Percentiles rank a stretch among this genome's conserved stretches.
These are phyloP conservation scores for Cyphomyrus discorhynchus DNA, from an alignment of 2,113 vertebrate genomes.

Conservation along the genomic window DNA sequence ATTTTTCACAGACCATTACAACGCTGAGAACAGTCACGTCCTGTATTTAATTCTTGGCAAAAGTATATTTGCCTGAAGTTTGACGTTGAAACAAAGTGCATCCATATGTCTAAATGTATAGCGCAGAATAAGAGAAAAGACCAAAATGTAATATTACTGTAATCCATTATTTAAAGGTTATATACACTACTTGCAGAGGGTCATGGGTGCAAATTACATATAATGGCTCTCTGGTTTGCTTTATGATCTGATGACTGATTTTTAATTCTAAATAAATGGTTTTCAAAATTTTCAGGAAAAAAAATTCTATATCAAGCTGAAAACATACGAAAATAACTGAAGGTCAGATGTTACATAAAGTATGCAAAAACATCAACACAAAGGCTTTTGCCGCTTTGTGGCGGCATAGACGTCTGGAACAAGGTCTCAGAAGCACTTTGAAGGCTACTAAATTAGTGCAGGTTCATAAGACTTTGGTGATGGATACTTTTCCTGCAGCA, in stretches of 20 bases:
- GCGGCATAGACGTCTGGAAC: background rate
- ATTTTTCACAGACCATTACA: slow-evolving; percentile 24
- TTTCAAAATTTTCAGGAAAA: background rate
- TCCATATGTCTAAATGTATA: background rate
- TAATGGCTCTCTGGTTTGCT: background rate
- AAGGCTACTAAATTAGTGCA: slow-evolving; percentile 12
- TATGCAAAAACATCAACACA: background rate
- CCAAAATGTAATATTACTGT: background rate
- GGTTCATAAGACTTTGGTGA: background rate
- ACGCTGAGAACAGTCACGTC: background rate
- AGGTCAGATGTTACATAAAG: background rate
- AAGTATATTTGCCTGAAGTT: background rate
- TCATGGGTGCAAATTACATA: background rate
- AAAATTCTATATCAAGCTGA: background rate
- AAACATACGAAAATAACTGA: background rate
- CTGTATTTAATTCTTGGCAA: slow-evolving; percentile 14
- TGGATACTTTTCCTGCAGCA: background rate
- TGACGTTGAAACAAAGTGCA: background rate
- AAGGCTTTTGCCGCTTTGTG: background rate
- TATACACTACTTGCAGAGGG: background rate
- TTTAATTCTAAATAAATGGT: background rate
- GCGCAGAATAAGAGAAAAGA: background rate
- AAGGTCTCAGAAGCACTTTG: background rate
- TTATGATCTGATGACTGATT: background rate
- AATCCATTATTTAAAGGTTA: slow-evolving; percentile 5